Evolutionary conservation across 53 echinoderm and acorn worm species (phyloP), one percentile per base, ranked within the genome.

Genomic region (Henricia sp.): DNA sequence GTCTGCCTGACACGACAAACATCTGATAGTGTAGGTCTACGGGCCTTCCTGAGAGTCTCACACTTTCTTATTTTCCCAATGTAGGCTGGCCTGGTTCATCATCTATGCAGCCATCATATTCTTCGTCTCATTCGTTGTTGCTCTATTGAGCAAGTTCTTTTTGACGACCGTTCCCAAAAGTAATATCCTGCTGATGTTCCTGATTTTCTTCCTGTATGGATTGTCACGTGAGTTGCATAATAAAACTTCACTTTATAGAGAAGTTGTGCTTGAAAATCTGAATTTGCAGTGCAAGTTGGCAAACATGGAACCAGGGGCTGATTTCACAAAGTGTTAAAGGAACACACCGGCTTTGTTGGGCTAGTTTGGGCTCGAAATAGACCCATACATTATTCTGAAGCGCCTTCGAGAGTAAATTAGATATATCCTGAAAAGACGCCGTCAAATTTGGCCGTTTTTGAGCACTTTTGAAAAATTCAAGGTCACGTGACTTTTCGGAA

Each of bases 41-140:
- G 6, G 46, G 8, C 46, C 6, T 46, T 6, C 13, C 6, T 6
- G 46, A 46, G 46, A 9, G 8, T 46, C 13, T 46, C 8, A 6
- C 6, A 46, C 53, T 4, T 53, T 53, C 19, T 17, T 53, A 17
- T 53, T 53, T 53, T 14, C 53, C 16, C 53, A 20, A 4, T 66
- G 33, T 29, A 92, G 92, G 92, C 35, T 89, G 2, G 68, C 92
- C 30, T 92, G 92, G 92, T 48, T 69, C 8, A 72, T 92, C 2
- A 82, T 77, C 43, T 92, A 92, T 25, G 21, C 10, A 10, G 39
- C 72, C 12, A 89, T 92, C 60, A 35, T 92, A 4, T 17, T 29
- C 21, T 36, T 86, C 2, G 55, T 74, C 6, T 85, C 80, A 36
- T 37, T 85, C 16, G 56, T 89, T 13, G 66, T 67, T 27, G 67